Percentiles rank a stretch among this genome's conserved stretches.
These are phyloP conservation scores for Tetramorium parvispinum DNA, from an alignment of 1,140 invertebrate genomes.

Conservation along the genomic window DNA sequence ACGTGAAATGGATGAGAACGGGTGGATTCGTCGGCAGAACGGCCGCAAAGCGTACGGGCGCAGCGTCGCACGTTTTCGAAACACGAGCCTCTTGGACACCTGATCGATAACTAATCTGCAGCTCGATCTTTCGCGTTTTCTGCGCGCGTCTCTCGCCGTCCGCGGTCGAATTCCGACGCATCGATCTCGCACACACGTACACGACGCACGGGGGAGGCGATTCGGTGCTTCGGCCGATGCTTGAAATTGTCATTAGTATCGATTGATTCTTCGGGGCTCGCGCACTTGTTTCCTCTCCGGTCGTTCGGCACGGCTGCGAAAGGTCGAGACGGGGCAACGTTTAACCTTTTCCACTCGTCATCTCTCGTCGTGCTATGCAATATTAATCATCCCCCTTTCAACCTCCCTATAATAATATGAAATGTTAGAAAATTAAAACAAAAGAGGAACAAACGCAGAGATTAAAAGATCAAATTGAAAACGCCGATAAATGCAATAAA, in stretches of 20 bases:
- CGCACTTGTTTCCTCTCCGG: neutral
- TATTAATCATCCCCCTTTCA: neutral
- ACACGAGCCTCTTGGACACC: neutral
- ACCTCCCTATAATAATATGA: too few relatives aligned
- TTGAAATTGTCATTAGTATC: constrained; percentile 51
- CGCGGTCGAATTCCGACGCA: neutral
- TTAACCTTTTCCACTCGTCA: constrained; percentile 11
- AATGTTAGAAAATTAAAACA: constrained; percentile 1
- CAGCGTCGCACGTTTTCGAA: neutral
- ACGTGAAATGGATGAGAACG: neutral
- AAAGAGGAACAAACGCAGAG: neutral
- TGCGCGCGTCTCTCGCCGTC: neutral
- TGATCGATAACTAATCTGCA: constrained; percentile 43
- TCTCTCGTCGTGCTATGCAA: neutral
- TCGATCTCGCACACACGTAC: neutral
- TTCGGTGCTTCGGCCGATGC: neutral
- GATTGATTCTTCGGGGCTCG: constrained; percentile 23
- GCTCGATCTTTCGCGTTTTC: constrained; percentile 20
- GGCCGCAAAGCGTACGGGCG: neutral
- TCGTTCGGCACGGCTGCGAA: neutral
- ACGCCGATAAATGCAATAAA: neutral
- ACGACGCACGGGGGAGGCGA: neutral
- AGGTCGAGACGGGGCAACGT: neutral
- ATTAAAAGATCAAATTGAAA: neutral
- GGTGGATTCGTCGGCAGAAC: neutral